phyloP scores from a whole-genome alignment of 1,140 invertebrate species.

The Neomicropteryx cornuta region DNA sequence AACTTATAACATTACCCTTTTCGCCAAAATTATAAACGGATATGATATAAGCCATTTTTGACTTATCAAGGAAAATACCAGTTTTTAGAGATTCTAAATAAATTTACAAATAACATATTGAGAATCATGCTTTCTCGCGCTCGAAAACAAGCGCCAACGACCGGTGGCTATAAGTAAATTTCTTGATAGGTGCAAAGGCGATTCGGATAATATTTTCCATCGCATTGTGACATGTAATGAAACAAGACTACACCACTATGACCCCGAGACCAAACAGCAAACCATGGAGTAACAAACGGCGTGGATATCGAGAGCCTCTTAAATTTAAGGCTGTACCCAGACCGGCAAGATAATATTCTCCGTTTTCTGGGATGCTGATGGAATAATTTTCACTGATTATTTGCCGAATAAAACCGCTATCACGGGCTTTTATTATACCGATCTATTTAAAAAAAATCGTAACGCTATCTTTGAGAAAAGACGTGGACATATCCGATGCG shows the following conservation, averaged over 20 bases:
- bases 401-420: slow-evolving; percentile 6
- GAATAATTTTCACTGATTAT: slow-evolving; percentile 10
- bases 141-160: no score
- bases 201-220: slow-evolving; percentile 10
- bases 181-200: not conserved
- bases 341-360: slow-evolving; percentile 8
- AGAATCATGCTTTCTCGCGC: no score
- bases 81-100: no score
- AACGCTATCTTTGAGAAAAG: slow-evolving; percentile 2
- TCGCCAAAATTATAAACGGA: no score
- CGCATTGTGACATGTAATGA: slow-evolving; percentile 20
- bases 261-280: not conserved
- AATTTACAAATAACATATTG: no score
- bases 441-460: not conserved
- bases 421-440: slow-evolving; percentile 8
- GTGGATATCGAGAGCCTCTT: no score
- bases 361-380: slow-evolving; percentile 12
- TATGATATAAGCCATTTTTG: no score
- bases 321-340: slow-evolving; percentile 8
- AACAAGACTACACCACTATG: slow-evolving; percentile 23
- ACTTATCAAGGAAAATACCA: no score
- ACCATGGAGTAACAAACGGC: not conserved
- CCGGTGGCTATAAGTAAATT: no score
- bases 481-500: not conserved
- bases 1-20: no score